These are phyloP conservation scores for Leucoraja ocellata DNA, from an alignment of 2,797 vertebrate species.

Conservation along the genomic window DNA sequence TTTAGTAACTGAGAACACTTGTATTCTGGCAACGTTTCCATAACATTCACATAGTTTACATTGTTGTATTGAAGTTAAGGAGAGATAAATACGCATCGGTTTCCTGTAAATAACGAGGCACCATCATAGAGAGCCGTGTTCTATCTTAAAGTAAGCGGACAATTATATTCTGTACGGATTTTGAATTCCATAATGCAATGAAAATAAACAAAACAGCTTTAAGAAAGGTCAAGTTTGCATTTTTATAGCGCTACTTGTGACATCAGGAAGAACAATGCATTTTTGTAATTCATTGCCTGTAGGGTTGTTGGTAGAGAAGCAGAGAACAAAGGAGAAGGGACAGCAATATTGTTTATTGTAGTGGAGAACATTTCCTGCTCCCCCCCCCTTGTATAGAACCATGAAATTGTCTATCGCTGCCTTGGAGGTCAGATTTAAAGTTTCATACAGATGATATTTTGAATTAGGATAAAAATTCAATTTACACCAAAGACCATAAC, in stretches of 20 bases:
- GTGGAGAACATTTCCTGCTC: neutral
- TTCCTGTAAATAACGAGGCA: neutral
- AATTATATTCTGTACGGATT: neutral
- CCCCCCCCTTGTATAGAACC: neutral
- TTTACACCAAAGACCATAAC: neutral
- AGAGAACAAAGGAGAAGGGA: neutral
- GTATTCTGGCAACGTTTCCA: neutral
- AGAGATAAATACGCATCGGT: neutral
- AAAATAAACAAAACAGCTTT: constrained; percentile 3
- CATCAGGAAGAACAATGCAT: neutral
- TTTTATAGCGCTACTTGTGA: neutral
- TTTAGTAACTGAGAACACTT: neutral
- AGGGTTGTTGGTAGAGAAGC: neutral
- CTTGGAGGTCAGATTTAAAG: neutral
- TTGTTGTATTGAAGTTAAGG: neutral
- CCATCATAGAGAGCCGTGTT: no score
- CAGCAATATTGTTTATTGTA: no score
- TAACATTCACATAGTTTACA: neutral
- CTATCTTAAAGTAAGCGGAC: neutral
- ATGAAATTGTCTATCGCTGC: neutral
- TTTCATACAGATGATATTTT: neutral
- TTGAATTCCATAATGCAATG: neutral
- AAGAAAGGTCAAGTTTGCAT: neutral
- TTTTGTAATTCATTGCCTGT: neutral
- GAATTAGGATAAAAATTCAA: neutral